phyloP scores from a whole-genome alignment of 1,140 invertebrate species.

The Cotesia typhae region DNA sequence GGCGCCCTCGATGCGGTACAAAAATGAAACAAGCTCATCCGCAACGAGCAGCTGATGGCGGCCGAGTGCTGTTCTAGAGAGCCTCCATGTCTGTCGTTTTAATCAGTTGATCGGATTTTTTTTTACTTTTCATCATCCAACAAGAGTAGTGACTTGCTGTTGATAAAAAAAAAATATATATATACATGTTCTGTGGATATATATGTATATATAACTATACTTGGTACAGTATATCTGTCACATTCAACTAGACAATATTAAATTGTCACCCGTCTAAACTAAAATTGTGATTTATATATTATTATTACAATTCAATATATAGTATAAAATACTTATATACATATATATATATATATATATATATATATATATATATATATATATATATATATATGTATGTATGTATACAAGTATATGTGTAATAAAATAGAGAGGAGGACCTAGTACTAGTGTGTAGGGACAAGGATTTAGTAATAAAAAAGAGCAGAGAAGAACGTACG shows the following conservation, averaged over 20 bases:
- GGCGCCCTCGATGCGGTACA: constrained; percentile 46
- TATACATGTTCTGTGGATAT: background rate
- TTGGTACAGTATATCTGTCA: no score
- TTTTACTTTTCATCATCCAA: background rate
- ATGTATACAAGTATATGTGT: no score
- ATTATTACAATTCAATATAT: no score
- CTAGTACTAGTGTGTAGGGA: no score
- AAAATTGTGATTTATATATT: no score
- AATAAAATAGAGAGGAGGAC: background rate
- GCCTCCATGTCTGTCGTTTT: constrained; percentile 35
- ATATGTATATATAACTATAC: background rate
- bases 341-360: no score
- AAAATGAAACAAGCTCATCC: constrained; percentile 54
- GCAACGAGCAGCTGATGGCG: constrained; percentile 51
- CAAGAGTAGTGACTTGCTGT: background rate
- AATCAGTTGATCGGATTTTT: constrained; percentile 14
- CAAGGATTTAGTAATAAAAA: no score
- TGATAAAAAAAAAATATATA: background rate
- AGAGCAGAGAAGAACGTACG: constrained; percentile 28
- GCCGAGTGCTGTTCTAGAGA: constrained; percentile 39
- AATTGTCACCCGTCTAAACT: no score
- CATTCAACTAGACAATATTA: no score
- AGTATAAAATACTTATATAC: no score
- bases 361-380: no score
- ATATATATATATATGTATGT: no score